Evolutionary conservation across 2,888 invertebrate genomes (phyloP), one percentile per base, ranked within the genome.

Genomic region (Phengaris alcon): DNA sequence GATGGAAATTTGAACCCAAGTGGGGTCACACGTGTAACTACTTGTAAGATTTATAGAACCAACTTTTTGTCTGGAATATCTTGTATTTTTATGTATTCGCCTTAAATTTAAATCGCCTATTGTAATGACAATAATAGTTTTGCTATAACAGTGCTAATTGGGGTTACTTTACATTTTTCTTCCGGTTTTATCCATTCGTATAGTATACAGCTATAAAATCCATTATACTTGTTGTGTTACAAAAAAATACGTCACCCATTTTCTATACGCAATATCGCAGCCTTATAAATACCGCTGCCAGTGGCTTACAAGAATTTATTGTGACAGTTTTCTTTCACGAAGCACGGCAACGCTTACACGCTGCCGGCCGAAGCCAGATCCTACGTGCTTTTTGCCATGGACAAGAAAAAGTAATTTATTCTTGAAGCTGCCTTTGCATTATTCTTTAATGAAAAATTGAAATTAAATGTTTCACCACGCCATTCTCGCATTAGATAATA

Each of bases 301-400:
- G 69, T 69, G 48, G 69, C 15, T 69, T 69, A 69, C 69, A n/a
- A 69, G 69, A 48, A 69, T 69, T 69, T 69, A 69, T 69, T 69
- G 69, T 48, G 69, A 69, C 48, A 69, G 69, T 69, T 48, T 69
- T 69, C 69, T 48, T 69, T 69, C n/a, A 48, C 69, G 48, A 15
- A 69, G 69, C 48, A 69, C 69, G 48, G 46, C 35, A 64, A 12
- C 46, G 69, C n/a, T 48, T 69, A 69, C 69, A 46, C 46, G 48
- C n/a, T 48, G 69, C 48, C 69, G n/a, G 9, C 9, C 64, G 13
- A 44, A 64, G 35, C 35, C 6, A 13, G 64, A 64, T 44, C 35
- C 64, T 64, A 64, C 64, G 64, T 59, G 57, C 22, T 59, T 59
- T 57, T 9, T 59, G 22, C 22, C 22, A 59, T 2, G 15, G 57